Evolutionary conservation across 1,140 invertebrate species (phyloP).

Genomic region (Cydia splendana): DNA sequence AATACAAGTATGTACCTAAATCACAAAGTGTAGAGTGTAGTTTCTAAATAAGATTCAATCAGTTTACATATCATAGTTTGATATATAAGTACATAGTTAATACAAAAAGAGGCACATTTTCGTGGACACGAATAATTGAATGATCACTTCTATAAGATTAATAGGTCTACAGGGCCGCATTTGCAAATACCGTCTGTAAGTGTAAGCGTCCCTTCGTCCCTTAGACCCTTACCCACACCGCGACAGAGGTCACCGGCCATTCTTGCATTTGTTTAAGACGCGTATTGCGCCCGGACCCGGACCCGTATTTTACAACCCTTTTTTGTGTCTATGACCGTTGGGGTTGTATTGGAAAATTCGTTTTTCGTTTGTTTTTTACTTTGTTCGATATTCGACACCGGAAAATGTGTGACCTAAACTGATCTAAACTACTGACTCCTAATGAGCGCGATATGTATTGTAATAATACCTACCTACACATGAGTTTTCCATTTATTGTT

Average conservation of each 20-base stretch:
- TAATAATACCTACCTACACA: no score
- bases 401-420: no score
- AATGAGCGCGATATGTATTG: no score
- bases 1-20: no score
- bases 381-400: neutral
- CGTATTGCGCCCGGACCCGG: constrained; percentile 63
- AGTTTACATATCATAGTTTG: no score
- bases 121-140: neutral
- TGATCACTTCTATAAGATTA: constrained; percentile 43
- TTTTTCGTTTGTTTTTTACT: constrained; percentile 30
- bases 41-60: no score
- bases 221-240: constrained; percentile 75
- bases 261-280: constrained; percentile 78
- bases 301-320: constrained; percentile 55
- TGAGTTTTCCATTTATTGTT: no score
- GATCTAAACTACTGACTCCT: no score
- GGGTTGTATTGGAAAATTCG: constrained; percentile 29
- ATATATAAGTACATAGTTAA: no score
- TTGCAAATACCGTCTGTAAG: constrained; percentile 69
- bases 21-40: no score
- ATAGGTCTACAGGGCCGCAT: constrained; percentile 60
- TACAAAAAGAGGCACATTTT: no score
- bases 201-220: constrained; percentile 53
- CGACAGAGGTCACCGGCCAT: constrained; percentile 76
- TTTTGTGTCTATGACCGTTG: constrained; percentile 39